Evolutionary conservation across 2,113 vertebrate species (phyloP).

Genomic region (Lepidothrix coronata): DNA sequence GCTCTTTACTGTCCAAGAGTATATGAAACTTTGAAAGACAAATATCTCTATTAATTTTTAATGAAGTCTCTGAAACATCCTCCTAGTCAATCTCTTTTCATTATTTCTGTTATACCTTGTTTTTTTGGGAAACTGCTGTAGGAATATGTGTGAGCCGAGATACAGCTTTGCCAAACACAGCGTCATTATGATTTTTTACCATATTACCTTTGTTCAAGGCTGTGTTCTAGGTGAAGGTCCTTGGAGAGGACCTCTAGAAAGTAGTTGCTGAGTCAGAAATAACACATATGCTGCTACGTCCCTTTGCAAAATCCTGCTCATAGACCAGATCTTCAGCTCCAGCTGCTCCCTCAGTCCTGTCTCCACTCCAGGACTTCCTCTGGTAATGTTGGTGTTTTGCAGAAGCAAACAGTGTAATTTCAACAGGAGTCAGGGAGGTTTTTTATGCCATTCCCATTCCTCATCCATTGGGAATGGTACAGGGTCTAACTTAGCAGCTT

Average conservation of each 20-base stretch:
- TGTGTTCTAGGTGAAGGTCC: background rate
- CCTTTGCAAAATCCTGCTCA: background rate
- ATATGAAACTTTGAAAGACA: background rate
- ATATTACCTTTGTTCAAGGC: background rate
- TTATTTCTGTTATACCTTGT: background rate
- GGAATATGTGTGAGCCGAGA: background rate
- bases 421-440: background rate
- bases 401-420: background rate
- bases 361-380: fast-evolving
- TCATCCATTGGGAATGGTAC: background rate
- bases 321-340: background rate
- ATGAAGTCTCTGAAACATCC: background rate
- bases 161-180: background rate
- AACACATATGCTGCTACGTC: background rate
- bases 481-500: background rate
- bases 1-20: background rate
- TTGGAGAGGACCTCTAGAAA: background rate
- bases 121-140: background rate
- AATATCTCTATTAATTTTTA: slow-evolving; percentile 9
- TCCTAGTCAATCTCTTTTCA: background rate
- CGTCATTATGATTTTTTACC: background rate
- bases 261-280: background rate
- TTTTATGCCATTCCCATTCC: background rate
- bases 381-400: background rate
- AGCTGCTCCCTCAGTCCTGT: background rate